Base-by-base conservation (phyloP, 2,888 invertebrate genomes). In the Euspilapteryx auroguttella region DNA sequence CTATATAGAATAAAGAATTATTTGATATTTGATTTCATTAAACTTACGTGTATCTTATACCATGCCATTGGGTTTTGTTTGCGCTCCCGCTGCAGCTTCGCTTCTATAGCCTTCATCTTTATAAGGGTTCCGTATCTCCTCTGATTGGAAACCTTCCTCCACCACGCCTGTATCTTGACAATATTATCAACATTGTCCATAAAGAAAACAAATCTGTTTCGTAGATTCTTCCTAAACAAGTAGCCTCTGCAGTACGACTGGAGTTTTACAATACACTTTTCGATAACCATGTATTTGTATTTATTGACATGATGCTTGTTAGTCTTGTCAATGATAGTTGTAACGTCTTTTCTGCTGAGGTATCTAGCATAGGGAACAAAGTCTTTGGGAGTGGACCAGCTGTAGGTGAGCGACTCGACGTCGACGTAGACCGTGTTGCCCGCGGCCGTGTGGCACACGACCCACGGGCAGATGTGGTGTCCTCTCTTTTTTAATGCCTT, bases 221-320 rank as follows among this genome's bases (percentile, higher is more conserved):
- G 55, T n/a, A 77, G 37, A 23, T 37, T 49, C 45, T 73, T 71
- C 25, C 86, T 75, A 3, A 76, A 49, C 20, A 85, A 48, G 46
- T 78, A 82, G 10, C 86, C 86, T 37, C 80, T 69, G 28, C 77
- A 69, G 25, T 59, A 54, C 2, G 84, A 82, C 57, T 87, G 86
- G 21, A 86, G 55, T 37, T 57, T 66, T 3, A 75, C 49, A 13
- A 85, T 64, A 3, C 62, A 47, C 21, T 58, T 55, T 36, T 77
- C 75, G 13, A 73, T 49, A 35, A 51, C 43, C 38, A 47, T 55
- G 35, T 64, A 66, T 40, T 65, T 61, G 27, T 56, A 61, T 38
- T 69, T 58, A 41, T 62, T 69, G 2, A 58, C 49, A 37, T 65
- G 65, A 30, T 68, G 54, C 47, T 62, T 64, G 34, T 71, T 75